Conservation (phyloP, 2,888 invertebrate species). For the Drosophila paranaensis region DNA sequence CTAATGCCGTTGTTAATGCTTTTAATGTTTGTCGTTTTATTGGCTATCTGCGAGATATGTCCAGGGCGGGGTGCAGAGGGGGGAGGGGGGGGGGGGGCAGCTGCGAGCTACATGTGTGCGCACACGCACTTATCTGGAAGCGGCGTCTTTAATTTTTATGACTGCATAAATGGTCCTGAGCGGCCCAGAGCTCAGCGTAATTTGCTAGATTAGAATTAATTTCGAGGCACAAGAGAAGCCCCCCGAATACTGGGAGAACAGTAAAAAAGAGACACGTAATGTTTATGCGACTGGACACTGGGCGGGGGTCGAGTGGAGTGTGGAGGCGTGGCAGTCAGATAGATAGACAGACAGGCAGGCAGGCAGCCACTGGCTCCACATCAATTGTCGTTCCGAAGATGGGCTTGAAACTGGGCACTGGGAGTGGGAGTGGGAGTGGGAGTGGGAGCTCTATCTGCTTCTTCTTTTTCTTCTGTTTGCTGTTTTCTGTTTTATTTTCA, state of each 20-base stretch:
- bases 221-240: conserved; percentile 51
- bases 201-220: conserved; percentile 82
- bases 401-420: conserved; percentile 53
- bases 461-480: conserved; percentile 39
- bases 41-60: conserved; percentile 45
- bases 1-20: conserved; percentile 76
- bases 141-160: conserved; percentile 79
- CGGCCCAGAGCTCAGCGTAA: conserved; percentile 51
- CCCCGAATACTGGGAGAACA: conserved; percentile 35
- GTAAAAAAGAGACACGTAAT: conserved; percentile 53
- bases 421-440: not conserved
- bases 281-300: conserved; percentile 31
- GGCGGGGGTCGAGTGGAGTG: not conserved
- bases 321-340: conserved; percentile 14
- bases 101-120: conserved; percentile 39
- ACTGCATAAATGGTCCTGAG: conserved; percentile 73
- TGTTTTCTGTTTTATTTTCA: conserved; percentile 68
- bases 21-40: conserved; percentile 77
- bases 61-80: not conserved
- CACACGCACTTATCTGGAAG: conserved; percentile 68
- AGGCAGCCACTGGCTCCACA: conserved; percentile 66
- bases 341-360: conserved; percentile 6
- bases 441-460: conserved; percentile 12
- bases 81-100: conserved; percentile 13
- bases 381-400: conserved; percentile 76